Evolutionary conservation across 2,888 invertebrate species (phyloP).

Genomic region (Portevinia maculata): DNA sequence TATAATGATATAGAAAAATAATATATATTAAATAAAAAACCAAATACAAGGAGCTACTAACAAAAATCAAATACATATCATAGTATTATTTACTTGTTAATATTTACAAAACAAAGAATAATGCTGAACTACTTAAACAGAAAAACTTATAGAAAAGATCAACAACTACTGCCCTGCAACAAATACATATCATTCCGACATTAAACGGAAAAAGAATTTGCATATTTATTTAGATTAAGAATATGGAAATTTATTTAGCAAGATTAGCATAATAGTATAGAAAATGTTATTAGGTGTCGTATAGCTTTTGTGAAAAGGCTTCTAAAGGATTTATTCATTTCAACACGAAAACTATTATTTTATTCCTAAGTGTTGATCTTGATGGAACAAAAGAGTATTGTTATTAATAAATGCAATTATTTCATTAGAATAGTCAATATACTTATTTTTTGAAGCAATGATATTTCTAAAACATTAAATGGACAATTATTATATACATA

Average conservation of each 20-base stretch:
- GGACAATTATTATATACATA: constrained; percentile 16
- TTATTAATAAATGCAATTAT: constrained; percentile 16
- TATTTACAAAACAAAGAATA: constrained; percentile 43
- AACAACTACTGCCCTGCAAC: constrained; percentile 78
- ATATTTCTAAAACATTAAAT: neutral
- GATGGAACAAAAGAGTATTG: neutral
- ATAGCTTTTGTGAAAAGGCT: constrained; percentile 39
- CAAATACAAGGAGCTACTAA: constrained; percentile 35
- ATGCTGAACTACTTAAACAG: constrained; percentile 8
- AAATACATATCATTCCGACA: constrained; percentile 80
- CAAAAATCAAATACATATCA: constrained; percentile 64
- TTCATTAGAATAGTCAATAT: constrained; percentile 20
- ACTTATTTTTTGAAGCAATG: neutral
- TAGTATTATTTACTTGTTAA: constrained; percentile 60
- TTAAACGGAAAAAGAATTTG: constrained; percentile 3
- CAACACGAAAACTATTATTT: constrained; percentile 4
- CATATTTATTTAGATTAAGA: constrained; percentile 28
- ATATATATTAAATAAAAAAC: constrained; percentile 34
- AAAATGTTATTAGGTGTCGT: constrained; percentile 41
- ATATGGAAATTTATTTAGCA: constrained; percentile 42
- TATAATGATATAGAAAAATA: constrained; percentile 24
- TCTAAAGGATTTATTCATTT: constrained; percentile 22
- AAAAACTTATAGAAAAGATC: constrained; percentile 21
- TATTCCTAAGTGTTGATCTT: constrained; percentile 49
- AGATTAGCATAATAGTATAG: constrained; percentile 20